Evolutionary conservation across 2,113 vertebrate genomes (phyloP).

Genomic region (Myiagra hebetior): DNA sequence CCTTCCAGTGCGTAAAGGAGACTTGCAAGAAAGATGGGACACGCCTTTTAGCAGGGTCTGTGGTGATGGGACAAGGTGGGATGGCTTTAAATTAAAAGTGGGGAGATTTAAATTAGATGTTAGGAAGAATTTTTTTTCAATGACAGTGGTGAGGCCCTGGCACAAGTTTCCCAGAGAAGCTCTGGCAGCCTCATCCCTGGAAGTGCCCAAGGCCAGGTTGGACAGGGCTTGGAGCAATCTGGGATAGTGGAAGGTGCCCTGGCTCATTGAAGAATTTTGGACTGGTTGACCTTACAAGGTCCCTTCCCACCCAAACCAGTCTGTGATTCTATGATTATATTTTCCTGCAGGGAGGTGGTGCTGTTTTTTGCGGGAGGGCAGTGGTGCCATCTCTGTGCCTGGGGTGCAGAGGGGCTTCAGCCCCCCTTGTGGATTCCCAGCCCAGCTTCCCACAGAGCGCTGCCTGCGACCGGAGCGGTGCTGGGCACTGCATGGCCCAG

Average conservation of each 20-base stretch:
- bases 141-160: background rate
- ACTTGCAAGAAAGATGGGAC: background rate
- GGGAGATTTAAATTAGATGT: background rate
- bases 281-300: background rate
- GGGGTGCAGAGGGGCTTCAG: background rate
- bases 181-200: background rate
- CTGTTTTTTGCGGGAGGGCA: rapidly evolving
- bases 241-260: background rate
- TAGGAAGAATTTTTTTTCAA: background rate
- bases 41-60: background rate
- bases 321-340: background rate
- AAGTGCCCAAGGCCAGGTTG: background rate
- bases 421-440: background rate
- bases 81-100: background rate
- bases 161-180: background rate
- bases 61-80: background rate
- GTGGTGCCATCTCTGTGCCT: background rate
- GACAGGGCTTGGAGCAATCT: rapidly evolving
- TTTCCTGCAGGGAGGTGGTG: background rate
- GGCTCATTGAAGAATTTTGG: background rate
- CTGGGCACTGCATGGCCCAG: background rate
- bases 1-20: background rate
- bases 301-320: background rate
- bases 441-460: background rate
- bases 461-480: rapidly evolving